Base-by-base conservation (phyloP, 2,888 invertebrate species). In the Caenorhabditis japonica region DNA sequence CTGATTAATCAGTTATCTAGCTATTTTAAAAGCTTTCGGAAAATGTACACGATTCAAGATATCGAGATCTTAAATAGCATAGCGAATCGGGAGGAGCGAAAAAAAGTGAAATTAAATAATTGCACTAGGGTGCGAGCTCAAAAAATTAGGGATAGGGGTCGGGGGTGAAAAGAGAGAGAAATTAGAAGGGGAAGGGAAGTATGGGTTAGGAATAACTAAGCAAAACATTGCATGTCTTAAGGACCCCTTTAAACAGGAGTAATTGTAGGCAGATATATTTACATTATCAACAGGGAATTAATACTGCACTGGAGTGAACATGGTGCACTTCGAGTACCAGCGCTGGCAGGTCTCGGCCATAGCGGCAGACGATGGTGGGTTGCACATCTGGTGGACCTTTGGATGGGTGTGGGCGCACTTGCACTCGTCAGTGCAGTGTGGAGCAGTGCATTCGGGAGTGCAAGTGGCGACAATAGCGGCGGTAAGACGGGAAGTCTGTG, bases 311-410 rank as follows among this genome's bases (percentile, higher is more conserved):
- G 80, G 82, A 33, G 76, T 51, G 77, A 81, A 84, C 84, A 84
- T 84, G 58, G 82, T 76, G 79, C 84, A 84, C 75, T 83, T 81
- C 58, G 77, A 53, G 76, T 84, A 84, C 84, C 84, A 84, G 43
- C 68, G 70, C 71, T 80, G 79, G 73, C 84, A 84, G 38, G 79
- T 82, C 44, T 68, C 60, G 41, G 81, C 83, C 56, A 83, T 71
- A 7, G 77, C 72, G 17, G 82, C 78, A 17, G 73, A 71, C 12
- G 82, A 74, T 52, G 84, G 84, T 55, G 84, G 84, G 53, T 84
- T 84, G 78, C 84, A 84, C 80, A 82, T 83, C 55, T 80, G 70
- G 60, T 84, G 83, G 44, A 83, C 83, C 66, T 76, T 77, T 47
- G 82, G 80, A 59, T 82, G 82, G 21, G 82, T 81, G 75, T 81